Evolutionary conservation across 2,797 vertebrate species (phyloP), one percentile per base, ranked within the genome.

Genomic region (Alauda arvensis): DNA sequence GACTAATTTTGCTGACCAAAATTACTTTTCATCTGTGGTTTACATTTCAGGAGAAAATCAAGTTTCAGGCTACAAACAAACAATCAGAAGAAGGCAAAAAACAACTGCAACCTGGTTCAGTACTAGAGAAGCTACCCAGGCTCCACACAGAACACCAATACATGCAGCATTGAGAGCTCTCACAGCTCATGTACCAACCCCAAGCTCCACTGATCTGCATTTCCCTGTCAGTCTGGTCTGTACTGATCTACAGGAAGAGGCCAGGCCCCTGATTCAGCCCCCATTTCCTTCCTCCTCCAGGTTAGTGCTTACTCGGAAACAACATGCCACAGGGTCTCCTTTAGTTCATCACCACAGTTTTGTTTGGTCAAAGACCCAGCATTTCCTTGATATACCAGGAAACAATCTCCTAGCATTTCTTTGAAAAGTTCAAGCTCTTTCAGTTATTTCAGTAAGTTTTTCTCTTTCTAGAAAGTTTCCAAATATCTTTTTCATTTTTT

Each of bases 221-320:
- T 77, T 85, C 51, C 39, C 48, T 55, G 48, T 34, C 69, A 53
- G 20, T 29, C 37, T 62, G 82, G 48, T 53, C 46, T 46, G 31
- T 25, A 40, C 49, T 21, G 33, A 84, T 69, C 0, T 4, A 31
- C 76, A 81, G 87, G 92, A 94, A 92, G 83, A 87, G 29, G 65
- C 63, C 63, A 69, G 67, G 29, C 39, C 51, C n/a, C 39, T 76
- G 60, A 46, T 60, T 76, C 74, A 81, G 66, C 39, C 34, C 25
- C 77, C 15, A 23, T 68, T 91, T 94, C 92, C 92, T 93, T 94
- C 93, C 87, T 90, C 18, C 85, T 42, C 59, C 77, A 91, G 70
- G 60, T 90, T 78, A 72, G 52, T 6, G 1, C 28, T 85, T 34
- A 33, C 31, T 18, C 1, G 1, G 51, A 83, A 88, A 57, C 21